Evolutionary conservation across 1,140 invertebrate genomes (phyloP), one percentile per base, ranked within the genome.

Genomic region (Drusus annulatus): DNA sequence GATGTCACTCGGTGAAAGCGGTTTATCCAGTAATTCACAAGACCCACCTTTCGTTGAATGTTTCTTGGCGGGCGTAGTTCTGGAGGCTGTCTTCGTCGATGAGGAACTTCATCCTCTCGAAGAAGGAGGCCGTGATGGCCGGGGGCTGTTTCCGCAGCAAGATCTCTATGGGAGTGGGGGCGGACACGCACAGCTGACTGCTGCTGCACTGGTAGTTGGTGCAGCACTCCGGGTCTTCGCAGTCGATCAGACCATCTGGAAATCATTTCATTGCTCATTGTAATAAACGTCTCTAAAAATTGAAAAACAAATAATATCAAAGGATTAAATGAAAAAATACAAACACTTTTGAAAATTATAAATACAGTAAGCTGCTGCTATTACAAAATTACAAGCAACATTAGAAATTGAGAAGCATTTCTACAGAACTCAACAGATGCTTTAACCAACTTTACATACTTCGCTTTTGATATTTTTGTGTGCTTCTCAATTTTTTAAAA

Each of bases 211-310:
- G 90, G 45, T 93, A 89, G 86, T 93, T 94, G 60, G 93, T 91
- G 88, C 98, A 99, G 89, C 98, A 99, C 90, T 99, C 98, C 0
- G 97, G 97, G 90, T 99, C 98, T 86, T 98, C 96, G 87, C 98
- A 99, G 89, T 99, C 98, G 36, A 94, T 92, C 68, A 99, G 92
- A 79, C 97, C 97, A 92, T 99, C 98, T 99, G 87, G 10, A 90
- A 85, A 87, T 81, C 74, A 51, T 71, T 52, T 69, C 8, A 19
- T 50, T 8, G 31, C 8, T 36, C 31, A 36, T 36, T 36, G 31
- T 36, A 36, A 36, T 36, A 36, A 36, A 36, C 31, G 4, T 8
- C 8, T 36, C 6, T 7, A 36, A 36, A 36, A 36, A 8, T 36
- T 2, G 31, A 36, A 36, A n/a, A n/a, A n/a, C n/a, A n/a, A 2